Percentiles rank a stretch among this genome's conserved stretches.
phyloP scores from a whole-genome alignment of 2,888 invertebrate genomes.

The Sinopyrophorus schimmeli region DNA sequence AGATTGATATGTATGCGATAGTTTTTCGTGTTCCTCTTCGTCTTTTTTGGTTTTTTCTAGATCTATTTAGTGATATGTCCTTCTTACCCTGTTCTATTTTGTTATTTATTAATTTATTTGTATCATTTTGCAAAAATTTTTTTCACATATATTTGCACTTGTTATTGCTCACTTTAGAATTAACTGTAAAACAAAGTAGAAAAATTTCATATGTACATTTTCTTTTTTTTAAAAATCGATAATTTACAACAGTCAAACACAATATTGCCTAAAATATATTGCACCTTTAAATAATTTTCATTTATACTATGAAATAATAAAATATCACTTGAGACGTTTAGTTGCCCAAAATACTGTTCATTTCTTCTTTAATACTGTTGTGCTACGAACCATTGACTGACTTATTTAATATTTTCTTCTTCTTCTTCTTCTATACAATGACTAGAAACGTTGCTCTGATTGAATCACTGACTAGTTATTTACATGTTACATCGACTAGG shows the following conservation, averaged over 20 bases:
- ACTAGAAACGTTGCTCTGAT: constrained; percentile 36
- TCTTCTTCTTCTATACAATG: too few species aligned
- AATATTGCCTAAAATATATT: constrained; percentile 53
- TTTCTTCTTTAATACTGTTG: constrained; percentile 50
- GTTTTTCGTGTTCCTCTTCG: too few species aligned
- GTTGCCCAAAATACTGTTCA: constrained; percentile 50
- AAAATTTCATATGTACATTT: constrained; percentile 15
- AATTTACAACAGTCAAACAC: constrained; percentile 27
- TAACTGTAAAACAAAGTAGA: constrained; percentile 28
- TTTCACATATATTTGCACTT: constrained; percentile 29
- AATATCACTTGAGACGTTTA: constrained; percentile 46
- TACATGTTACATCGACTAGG: constrained; percentile 37
- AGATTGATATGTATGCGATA: constrained; percentile 32
- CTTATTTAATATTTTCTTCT: too few species aligned
- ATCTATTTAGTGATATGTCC: constrained; percentile 32
- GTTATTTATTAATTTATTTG: constrained; percentile 5
- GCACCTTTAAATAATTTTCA: constrained; percentile 48
- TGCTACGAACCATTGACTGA: constrained; percentile 42
- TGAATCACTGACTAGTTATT: constrained; percentile 26
- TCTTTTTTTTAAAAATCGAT: constrained; percentile 24
- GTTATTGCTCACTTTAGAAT: constrained; percentile 29
- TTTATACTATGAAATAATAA: constrained; percentile 41
- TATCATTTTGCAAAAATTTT: constrained; percentile 25
- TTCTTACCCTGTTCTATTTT: constrained; percentile 31
- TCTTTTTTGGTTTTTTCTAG: constrained; percentile 17